A percentile compares a stretch with the other conserved stretches of the same genome.
Conservation (phyloP, 2,113 vertebrate genomes). For the Ciconia maguari region DNA sequence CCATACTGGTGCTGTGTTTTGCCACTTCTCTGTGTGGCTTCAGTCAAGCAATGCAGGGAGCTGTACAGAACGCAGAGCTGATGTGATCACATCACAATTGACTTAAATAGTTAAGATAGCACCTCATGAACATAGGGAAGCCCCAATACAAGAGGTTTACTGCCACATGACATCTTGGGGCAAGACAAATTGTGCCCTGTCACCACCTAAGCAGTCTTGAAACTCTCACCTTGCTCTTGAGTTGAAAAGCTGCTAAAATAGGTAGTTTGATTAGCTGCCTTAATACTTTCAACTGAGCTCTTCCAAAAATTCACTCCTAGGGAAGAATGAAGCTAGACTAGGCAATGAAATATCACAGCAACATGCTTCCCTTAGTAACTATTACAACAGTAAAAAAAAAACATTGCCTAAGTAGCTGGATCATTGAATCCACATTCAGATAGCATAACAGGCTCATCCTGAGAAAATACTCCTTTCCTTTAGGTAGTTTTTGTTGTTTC, state of each 20-base stretch:
- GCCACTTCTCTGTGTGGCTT: background rate
- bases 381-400: background rate
- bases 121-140: no score
- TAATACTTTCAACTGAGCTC: fast-evolving
- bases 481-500: background rate
- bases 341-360: background rate
- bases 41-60: background rate
- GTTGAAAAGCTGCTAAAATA: background rate
- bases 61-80: background rate
- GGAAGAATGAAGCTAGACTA: background rate
- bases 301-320: background rate
- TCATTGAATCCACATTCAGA: background rate
- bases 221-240: background rate
- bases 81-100: background rate
- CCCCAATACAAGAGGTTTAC: background rate
- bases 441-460: background rate
- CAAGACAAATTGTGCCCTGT: background rate
- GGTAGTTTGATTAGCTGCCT: background rate
- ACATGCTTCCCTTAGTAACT: background rate
- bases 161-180: background rate
- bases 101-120: fast-evolving
- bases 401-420: background rate
- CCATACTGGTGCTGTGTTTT: fast-evolving
- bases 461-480: background rate
- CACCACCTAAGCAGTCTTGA: background rate